Conservation (phyloP, 2,113 vertebrate species). For the Ceratotherium simum region DNA sequence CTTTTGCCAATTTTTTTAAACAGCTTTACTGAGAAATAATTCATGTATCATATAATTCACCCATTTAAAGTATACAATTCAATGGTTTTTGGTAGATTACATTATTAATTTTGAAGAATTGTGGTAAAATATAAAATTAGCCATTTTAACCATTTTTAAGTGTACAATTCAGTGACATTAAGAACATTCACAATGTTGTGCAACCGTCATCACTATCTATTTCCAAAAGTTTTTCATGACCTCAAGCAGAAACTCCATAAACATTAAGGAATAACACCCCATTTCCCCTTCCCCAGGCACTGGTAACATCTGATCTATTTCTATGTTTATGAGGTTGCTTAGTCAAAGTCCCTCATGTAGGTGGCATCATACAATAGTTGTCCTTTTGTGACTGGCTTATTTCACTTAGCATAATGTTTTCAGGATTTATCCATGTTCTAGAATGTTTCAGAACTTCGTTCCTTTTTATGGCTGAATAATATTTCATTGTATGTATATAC, state of each 20-base stretch:
- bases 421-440: background rate
- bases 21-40: background rate
- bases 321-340: background rate
- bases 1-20: background rate
- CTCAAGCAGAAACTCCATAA: background rate
- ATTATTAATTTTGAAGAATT: slow-evolving; percentile 31
- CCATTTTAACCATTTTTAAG: background rate
- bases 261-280: background rate
- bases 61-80: background rate
- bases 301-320: background rate
- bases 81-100: background rate
- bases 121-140: background rate
- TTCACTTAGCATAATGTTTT: background rate
- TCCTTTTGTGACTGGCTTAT: background rate
- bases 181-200: background rate
- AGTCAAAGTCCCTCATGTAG: background rate
- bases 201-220: background rate
- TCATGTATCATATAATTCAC: background rate
- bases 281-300: background rate
- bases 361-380: background rate
- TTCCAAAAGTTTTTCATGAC: background rate
- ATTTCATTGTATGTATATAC: background rate
- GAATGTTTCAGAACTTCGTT: background rate
- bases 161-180: background rate
- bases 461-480: background rate